Evolutionary conservation across 2,113 vertebrate species (phyloP).

Genomic region (Rhagologus leucostigma): DNA sequence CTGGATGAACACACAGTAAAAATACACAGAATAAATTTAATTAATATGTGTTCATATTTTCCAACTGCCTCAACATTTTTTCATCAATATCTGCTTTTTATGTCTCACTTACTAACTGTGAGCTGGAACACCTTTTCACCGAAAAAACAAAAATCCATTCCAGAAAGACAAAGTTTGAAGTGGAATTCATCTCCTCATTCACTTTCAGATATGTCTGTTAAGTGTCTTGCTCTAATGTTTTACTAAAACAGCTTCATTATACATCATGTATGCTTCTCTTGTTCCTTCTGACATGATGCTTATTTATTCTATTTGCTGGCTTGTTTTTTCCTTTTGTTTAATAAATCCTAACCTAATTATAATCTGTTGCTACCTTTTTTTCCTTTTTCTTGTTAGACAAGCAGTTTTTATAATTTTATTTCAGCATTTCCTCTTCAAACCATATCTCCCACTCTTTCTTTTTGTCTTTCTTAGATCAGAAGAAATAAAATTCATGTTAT

Average conservation of each 20-base stretch:
- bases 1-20: not conserved
- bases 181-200: not conserved
- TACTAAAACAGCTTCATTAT: not conserved
- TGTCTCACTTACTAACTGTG: not conserved
- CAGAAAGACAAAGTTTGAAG: not conserved
- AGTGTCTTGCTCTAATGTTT: not conserved
- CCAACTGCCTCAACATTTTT: not conserved
- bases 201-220: not conserved
- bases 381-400: not conserved
- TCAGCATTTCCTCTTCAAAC: not conserved
- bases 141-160: not conserved
- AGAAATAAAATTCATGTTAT: not conserved
- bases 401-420: not conserved
- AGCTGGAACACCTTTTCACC: not conserved
- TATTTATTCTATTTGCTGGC: not conserved
- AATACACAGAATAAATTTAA: not conserved
- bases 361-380: not conserved
- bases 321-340: not conserved
- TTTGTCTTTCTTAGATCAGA: not conserved
- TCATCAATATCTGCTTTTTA: not conserved
- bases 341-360: not conserved
- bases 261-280: not conserved
- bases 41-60: not conserved
- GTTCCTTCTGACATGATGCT: not conserved
- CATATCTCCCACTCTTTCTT: not conserved